Conservation (phyloP, 2,888 invertebrate genomes). For the Netelia inedita region DNA sequence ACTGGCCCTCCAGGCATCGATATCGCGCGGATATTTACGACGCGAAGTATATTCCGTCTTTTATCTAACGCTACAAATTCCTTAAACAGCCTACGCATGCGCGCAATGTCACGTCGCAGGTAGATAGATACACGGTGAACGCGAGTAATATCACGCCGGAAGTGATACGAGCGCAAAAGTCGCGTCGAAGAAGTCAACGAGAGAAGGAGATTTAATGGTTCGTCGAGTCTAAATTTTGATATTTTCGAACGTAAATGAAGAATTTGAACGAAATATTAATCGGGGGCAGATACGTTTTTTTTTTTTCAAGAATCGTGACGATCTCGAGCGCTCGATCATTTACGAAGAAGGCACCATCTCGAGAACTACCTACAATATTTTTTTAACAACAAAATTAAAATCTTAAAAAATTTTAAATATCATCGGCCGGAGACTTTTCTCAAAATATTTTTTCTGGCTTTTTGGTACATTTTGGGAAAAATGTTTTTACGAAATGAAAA, state of each 20-base stretch:
- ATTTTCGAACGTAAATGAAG: background rate
- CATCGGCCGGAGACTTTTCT: too few species aligned
- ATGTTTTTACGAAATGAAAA: too few species aligned
- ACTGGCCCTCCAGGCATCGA: conserved; percentile 69
- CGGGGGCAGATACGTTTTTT: background rate
- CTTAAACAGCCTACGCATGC: conserved; percentile 66
- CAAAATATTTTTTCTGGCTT: background rate
- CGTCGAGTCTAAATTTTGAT: background rate
- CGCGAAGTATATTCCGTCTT: conserved; percentile 59
- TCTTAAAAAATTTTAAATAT: background rate
- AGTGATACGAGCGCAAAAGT: conserved; percentile 28
- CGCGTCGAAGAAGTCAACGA: background rate
- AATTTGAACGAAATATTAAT: background rate
- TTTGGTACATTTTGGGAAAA: background rate
- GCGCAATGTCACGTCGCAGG: conserved; percentile 53
- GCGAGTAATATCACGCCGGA: conserved; percentile 59
- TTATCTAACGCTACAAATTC: conserved; percentile 72
- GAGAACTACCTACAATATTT: too few species aligned
- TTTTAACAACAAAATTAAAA: background rate
- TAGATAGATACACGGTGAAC: conserved; percentile 41
- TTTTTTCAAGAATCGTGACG: background rate
- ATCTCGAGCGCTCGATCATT: too few species aligned
- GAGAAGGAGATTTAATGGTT: background rate
- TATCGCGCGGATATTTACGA: conserved; percentile 70
- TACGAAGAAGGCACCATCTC: too few species aligned